Base-by-base conservation (phyloP, 2,113 vertebrate genomes). In the Aegypius monachus region DNA sequence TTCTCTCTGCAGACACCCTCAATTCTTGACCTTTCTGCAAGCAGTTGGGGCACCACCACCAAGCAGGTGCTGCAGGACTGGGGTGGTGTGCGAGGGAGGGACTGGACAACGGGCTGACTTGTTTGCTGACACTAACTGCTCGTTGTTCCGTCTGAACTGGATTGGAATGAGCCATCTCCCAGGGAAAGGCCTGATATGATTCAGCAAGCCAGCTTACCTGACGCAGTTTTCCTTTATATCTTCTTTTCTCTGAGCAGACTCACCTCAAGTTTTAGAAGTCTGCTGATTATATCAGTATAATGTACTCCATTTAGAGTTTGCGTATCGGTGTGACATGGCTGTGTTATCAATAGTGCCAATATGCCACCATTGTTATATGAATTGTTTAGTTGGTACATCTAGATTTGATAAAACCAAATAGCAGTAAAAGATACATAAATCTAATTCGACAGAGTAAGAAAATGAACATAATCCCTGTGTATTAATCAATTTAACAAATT, bases 311-410 rank as follows among this genome's bases (percentile, higher is more conserved):
- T 32, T 10, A 27, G 62, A 18, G 42, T 4, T 6, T 63, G 68
- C 5, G 0, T 32, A 17, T 42, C 52, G 6, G 45, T 1, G 22
- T 17, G 72, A 16, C 6, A 1, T 3, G 52, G 56, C 63, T 31
- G n/a, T 8, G 38, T 26, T 62, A 62, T 21, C 73, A 36, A 1
- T 5, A 10, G 16, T 8, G 34, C 55, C 3, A 2, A 29, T 14
- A 7, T 0, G 12, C 20, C 73, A 18, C 5, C 36, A 1, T 2
- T 25, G 6, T 6, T 17, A 21, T 1, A 8, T 1, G 23, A 42
- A 34, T n/a, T 36, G 50, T n/a, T 40, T 12, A 32, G 40, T 22
- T 45, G 32, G 53, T 13, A 14, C 31, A 8, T 38, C 71, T 19
- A 16, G 59, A 26, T 43, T 47, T 36, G 62, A 53, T 58, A 68